Percentiles rank a stretch among this genome's conserved stretches.
These are phyloP conservation scores for Sphyrna mokarran DNA, from an alignment of 2,113 vertebrate species.

Conservation along the genomic window DNA sequence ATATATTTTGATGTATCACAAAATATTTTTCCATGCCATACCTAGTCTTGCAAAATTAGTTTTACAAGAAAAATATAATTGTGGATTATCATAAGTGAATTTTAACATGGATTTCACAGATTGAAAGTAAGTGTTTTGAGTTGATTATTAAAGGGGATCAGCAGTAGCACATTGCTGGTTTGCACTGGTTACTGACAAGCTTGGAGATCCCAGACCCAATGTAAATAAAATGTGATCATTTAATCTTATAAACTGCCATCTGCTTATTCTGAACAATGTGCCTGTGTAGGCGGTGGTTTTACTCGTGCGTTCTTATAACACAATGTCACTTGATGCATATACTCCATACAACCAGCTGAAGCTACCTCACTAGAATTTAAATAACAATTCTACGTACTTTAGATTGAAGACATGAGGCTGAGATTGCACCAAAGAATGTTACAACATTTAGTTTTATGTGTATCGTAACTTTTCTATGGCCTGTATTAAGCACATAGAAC, in stretches of 20 bases:
- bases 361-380: background rate
- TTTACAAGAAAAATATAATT: constrained; percentile 5
- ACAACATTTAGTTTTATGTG: background rate
- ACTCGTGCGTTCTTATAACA: background rate
- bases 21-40: background rate
- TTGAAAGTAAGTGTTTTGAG: background rate
- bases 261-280: background rate
- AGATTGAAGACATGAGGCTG: background rate
- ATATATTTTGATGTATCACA: background rate
- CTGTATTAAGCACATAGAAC: background rate
- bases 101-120: background rate
- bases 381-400: background rate
- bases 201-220: background rate
- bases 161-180: background rate
- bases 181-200: background rate
- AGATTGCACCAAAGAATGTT: background rate
- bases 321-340: background rate
- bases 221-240: no score
- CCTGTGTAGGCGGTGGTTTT: background rate
- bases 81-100: background rate
- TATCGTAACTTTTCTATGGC: background rate
- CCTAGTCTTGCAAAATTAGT: background rate
- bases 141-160: background rate
- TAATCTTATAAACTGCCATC: background rate
- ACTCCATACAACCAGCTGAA: background rate